Conservation (phyloP, 2,888 invertebrate species). For the Anarsia innoxiella region DNA sequence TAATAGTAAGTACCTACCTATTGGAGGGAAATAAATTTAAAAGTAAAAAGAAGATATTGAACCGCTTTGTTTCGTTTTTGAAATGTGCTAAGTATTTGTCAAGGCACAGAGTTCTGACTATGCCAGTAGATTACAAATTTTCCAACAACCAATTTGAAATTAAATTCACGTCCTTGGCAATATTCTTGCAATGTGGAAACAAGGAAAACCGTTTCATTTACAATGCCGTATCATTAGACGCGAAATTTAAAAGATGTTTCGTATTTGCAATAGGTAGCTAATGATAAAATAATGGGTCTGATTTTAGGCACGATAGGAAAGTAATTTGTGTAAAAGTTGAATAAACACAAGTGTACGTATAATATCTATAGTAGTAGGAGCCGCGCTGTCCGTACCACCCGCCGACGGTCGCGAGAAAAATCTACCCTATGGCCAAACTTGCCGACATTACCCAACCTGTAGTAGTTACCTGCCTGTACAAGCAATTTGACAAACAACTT, state of each 20-base stretch:
- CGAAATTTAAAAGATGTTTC: conserved; percentile 43
- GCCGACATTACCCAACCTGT: conserved; percentile 39
- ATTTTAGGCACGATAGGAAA: conserved; percentile 70
- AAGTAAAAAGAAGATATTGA: too few species aligned
- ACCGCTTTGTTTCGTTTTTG: too few species aligned
- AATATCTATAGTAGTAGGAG: conserved; percentile 38
- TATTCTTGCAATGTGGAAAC: too few species aligned
- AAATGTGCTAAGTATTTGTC: too few species aligned
- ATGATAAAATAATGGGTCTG: conserved; percentile 71
- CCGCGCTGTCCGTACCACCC: conserved; percentile 56
- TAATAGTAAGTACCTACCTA: too few species aligned
- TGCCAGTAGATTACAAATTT: too few species aligned
- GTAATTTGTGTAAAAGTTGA: conserved; percentile 70
- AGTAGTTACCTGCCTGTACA: conserved; percentile 31
- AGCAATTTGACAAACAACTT: conserved; percentile 39
- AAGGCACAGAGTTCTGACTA: too few species aligned
- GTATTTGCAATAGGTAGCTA: conserved; percentile 61
- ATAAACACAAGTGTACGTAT: conserved; percentile 29
- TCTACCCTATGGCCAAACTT: conserved; percentile 59
- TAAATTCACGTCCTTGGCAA: too few species aligned
- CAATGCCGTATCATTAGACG: conserved; percentile 33
- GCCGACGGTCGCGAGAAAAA: conserved; percentile 56
- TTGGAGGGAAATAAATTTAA: too few species aligned
- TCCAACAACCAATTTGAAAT: too few species aligned
- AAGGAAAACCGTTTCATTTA: conserved; percentile 16